These are phyloP conservation scores for Nansenia antarctica DNA, from an alignment of 2,113 vertebrate genomes.

Conservation along the genomic window DNA sequence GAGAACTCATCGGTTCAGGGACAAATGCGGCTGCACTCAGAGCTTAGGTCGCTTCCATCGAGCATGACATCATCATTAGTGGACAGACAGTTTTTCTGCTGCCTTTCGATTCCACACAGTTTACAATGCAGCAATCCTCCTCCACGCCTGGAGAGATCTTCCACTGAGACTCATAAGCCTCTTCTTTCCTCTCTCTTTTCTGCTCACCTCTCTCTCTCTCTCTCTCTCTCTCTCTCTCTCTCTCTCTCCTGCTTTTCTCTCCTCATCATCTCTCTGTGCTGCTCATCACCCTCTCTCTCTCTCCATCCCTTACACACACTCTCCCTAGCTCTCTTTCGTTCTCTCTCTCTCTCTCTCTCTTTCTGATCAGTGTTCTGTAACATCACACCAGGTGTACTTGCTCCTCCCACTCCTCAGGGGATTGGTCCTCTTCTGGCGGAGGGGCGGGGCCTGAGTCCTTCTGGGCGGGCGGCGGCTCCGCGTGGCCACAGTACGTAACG, in stretches of 20 bases:
- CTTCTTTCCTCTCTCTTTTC: not conserved
- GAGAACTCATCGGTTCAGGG: too few relatives aligned
- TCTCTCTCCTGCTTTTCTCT: not conserved
- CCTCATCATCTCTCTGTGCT: conserved; percentile 1
- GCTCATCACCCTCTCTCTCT: too few relatives aligned
- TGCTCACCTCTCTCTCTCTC: not conserved
- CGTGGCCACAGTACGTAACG: conserved; percentile 27
- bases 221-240: conserved; percentile 3
- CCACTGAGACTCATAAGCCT: too few relatives aligned
- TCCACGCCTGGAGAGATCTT: too few relatives aligned
- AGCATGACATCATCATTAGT: not conserved
- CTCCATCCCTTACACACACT: too few relatives aligned
- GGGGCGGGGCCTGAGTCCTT: conserved; percentile 46
- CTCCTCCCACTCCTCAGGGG: conserved; percentile 86
- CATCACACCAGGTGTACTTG: conserved; percentile 89
- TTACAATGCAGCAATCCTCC: not conserved
- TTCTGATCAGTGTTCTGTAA: conserved; percentile 52
- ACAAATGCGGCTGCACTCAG: not conserved
- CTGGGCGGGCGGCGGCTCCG: conserved; percentile 65
- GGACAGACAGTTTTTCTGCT: not conserved
- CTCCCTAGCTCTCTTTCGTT: too few relatives aligned
- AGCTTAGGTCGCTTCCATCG: not conserved
- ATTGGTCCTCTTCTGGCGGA: conserved; percentile 49
- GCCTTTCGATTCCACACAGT: not conserved
- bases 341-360: not conserved